Evolutionary conservation across 2,797 vertebrate genomes (phyloP).

Genomic region (Malacoraja senta): DNA sequence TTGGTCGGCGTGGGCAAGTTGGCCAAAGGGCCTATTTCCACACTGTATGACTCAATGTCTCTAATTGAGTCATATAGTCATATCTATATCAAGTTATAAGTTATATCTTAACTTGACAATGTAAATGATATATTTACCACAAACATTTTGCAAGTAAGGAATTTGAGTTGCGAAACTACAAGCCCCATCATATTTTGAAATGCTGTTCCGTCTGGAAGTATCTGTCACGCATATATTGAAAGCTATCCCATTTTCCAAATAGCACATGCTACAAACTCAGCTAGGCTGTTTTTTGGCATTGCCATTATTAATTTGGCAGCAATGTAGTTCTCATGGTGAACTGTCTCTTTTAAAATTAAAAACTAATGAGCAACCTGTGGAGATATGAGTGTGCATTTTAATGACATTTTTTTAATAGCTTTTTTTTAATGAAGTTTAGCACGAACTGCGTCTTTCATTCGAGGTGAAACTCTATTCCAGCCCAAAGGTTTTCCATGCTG

Average conservation of each 20-base stretch:
- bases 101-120: not conserved
- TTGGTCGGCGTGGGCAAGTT: no score
- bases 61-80: no score
- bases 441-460: not conserved
- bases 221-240: not conserved
- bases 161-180: not conserved
- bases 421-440: not conserved
- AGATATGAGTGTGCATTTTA: not conserved
- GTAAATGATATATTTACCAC: not conserved
- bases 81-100: no score
- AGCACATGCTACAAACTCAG: not conserved
- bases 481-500: not conserved
- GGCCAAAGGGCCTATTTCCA: no score
- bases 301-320: not conserved
- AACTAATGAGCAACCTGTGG: not conserved
- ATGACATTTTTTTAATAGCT: not conserved
- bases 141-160: not conserved
- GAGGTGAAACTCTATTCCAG: constrained; percentile 6
- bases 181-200: not conserved
- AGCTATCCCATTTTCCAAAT: not conserved
- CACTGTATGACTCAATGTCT: no score
- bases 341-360: not conserved
- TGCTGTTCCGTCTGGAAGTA: not conserved
- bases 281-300: not conserved
- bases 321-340: not conserved